A percentile compares a stretch with the other conserved stretches of the same genome.
phyloP scores from a whole-genome alignment of 2,888 invertebrate species.

The Carpatolechia fugitivella region DNA sequence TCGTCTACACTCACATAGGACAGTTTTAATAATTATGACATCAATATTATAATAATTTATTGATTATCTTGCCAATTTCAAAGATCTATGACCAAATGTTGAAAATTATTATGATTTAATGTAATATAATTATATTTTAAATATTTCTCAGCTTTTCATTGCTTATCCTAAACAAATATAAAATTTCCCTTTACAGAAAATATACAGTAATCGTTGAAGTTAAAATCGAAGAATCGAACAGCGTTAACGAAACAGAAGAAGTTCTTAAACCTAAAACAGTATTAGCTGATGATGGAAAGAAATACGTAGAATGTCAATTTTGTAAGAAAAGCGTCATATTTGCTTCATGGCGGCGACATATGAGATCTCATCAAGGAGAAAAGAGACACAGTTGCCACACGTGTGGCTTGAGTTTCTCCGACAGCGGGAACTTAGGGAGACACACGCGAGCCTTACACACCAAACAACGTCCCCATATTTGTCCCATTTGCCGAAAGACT shows the following conservation, averaged over 20 bases:
- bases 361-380: slow-evolving; percentile 59
- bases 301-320: slow-evolving; percentile 47
- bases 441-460: slow-evolving; percentile 73
- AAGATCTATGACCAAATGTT: slow-evolving; percentile 5
- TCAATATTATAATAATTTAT: background rate
- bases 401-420: slow-evolving; percentile 74
- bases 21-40: slow-evolving; percentile 16
- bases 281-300: slow-evolving; percentile 4
- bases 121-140: background rate
- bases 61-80: background rate
- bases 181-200: slow-evolving; percentile 21
- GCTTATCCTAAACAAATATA: slow-evolving; percentile 2
- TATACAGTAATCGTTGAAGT: background rate
- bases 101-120: background rate
- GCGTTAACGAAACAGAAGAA: background rate
- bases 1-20: slow-evolving; percentile 18
- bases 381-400: slow-evolving; percentile 67
- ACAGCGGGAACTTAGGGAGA: slow-evolving; percentile 69
- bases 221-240: background rate
- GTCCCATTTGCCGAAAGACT: slow-evolving; percentile 62
- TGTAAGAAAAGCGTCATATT: slow-evolving; percentile 53
- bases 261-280: background rate
- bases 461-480: slow-evolving; percentile 64
- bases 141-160: background rate
- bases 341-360: slow-evolving; percentile 65